phyloP scores from a whole-genome alignment of 1,140 invertebrate genomes.

The Meteorus sp. region DNA sequence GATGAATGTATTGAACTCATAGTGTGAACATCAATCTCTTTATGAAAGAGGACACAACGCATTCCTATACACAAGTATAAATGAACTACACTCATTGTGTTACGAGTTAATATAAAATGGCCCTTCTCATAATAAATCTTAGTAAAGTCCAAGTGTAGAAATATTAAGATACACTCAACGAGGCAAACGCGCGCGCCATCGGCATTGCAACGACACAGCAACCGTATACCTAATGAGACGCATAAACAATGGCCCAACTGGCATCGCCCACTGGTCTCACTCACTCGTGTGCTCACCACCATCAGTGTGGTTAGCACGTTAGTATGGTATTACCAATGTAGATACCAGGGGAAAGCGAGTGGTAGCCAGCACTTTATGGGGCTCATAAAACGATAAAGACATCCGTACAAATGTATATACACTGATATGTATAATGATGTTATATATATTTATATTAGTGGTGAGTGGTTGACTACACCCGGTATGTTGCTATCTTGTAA shows the following conservation, averaged over 20 bases:
- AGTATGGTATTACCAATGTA: conserved; percentile 8
- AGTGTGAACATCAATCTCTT: too few relatives aligned
- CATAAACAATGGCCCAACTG: conserved; percentile 42
- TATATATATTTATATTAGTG: too few relatives aligned
- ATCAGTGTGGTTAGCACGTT: conserved; percentile 1
- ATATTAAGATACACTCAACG: background rate
- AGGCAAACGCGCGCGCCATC: conserved; percentile 24
- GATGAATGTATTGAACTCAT: too few relatives aligned
- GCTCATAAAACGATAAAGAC: conserved; percentile 49
- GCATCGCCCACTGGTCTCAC: conserved; percentile 10
- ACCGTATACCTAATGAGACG: conserved; percentile 40
- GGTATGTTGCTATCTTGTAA: too few relatives aligned
- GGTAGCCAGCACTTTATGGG: conserved; percentile 42
- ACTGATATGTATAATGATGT: background rate
- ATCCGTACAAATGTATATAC: conserved; percentile 38
- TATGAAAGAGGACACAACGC: background rate
- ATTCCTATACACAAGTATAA: too few relatives aligned
- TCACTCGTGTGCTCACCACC: background rate
- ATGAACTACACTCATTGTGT: too few relatives aligned
- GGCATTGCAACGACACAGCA: conserved; percentile 30
- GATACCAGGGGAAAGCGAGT: conserved; percentile 13
- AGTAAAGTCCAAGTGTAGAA: background rate
- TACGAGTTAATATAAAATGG: too few relatives aligned
- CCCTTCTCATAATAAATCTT: background rate
- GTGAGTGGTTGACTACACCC: too few relatives aligned